These are phyloP conservation scores for Acheta domesticus DNA, from an alignment of 2,888 invertebrate species.

Conservation along the genomic window DNA sequence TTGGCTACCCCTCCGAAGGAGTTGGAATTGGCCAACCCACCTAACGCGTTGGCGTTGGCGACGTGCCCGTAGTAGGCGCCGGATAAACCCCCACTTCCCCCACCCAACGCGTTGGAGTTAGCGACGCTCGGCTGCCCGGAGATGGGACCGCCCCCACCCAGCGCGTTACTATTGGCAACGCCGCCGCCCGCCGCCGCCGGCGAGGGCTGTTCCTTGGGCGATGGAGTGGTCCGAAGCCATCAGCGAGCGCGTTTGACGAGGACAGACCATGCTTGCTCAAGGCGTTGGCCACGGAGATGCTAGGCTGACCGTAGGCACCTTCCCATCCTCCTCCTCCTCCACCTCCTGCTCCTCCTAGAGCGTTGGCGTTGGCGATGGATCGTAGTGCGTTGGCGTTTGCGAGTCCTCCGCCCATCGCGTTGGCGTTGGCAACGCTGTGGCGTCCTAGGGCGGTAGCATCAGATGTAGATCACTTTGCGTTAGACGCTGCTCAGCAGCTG, in stretches of 20 bases:
- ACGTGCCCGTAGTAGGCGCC: neutral
- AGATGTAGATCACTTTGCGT: neutral
- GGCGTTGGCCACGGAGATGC: slow-evolving; percentile 1
- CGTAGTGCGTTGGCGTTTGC: neutral
- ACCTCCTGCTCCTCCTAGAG: neutral
- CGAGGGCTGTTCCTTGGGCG: neutral
- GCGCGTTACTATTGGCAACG: neutral
- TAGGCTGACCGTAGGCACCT: neutral
- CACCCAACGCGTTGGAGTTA: neutral
- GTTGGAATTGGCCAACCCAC: neutral
- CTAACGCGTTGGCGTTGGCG: neutral
- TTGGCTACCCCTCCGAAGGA: neutral
- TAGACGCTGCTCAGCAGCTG: neutral
- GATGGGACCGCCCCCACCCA: neutral
- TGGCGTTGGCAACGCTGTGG: neutral
- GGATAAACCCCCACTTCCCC: neutral
- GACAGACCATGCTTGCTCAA: neutral
- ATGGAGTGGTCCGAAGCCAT: neutral
- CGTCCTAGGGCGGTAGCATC: slow-evolving; percentile 1
- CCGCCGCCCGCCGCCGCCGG: neutral
- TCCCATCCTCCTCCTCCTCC: neutral
- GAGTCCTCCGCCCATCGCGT: neutral
- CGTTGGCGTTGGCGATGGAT: neutral
- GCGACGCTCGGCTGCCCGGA: neutral
- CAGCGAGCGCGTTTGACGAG: neutral